These are phyloP conservation scores for Philopotamus ludificatus DNA, from an alignment of 1,140 invertebrate genomes.

Conservation along the genomic window DNA sequence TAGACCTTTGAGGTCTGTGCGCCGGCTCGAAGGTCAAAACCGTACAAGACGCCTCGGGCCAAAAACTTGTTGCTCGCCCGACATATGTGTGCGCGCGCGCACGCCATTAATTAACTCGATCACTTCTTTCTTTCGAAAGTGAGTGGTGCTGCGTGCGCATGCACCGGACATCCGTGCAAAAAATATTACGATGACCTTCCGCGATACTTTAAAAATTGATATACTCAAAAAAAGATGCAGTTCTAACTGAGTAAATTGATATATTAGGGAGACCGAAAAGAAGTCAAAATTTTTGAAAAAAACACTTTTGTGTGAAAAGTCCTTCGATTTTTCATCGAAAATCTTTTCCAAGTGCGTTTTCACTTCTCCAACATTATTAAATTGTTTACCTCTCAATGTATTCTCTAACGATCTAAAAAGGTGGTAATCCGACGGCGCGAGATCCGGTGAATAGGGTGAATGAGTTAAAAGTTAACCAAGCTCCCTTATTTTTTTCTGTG, in stretches of 20 bases:
- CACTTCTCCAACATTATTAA: no score
- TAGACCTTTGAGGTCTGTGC: constrained; percentile 21
- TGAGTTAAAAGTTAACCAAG: no score
- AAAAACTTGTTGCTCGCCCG: neutral
- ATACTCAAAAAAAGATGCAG: neutral
- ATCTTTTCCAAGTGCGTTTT: no score
- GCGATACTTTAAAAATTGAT: neutral
- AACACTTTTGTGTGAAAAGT: no score
- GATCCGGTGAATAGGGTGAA: no score
- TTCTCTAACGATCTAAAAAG: no score
- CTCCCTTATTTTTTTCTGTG: no score
- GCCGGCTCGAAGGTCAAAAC: constrained; percentile 18
- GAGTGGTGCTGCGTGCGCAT: no score
- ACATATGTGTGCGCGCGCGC: neutral
- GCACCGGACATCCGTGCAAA: neutral
- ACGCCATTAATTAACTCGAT: neutral
- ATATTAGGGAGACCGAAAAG: neutral
- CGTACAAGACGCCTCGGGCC: constrained; percentile 19
- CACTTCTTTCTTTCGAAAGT: neutral
- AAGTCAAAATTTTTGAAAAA: no score
- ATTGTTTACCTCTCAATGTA: no score
- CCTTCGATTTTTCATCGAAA: no score
- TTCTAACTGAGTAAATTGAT: neutral
- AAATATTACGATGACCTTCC: neutral
- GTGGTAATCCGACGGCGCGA: no score